Base-by-base conservation (phyloP, 2,888 invertebrate species). In the Synanthedon myopaeformis region DNA sequence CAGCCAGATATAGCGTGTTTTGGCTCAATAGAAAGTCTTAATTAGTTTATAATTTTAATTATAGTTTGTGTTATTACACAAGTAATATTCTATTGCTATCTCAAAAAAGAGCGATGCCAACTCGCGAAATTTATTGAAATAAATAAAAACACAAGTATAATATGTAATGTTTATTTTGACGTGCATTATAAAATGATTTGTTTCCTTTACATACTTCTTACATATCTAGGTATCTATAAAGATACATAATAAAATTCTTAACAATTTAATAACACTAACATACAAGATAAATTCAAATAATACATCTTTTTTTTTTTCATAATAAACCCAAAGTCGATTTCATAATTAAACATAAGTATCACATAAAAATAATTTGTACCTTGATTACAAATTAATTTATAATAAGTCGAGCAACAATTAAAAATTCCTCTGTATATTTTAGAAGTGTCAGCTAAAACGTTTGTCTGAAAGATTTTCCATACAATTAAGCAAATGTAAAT, bases 101-200 rank as follows among this genome's bases (percentile, higher is more conserved):
- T 23, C 23, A 23, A 23, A 23, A 23, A 23, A 23, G 4, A 4
- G 17, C 17, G 23, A 23, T 23, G 23, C 3, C 23, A 23, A 28
- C 28, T 28, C 1, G 28, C 28, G 28, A 28, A 28, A 28, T 28
- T 28, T 28, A 28, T 8, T 28, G 56, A 59, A 58, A 64, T 67
- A 65, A 58, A 65, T 58, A 59, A 70, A 69, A 57, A 54, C 67
- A 65, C 23, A 23, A 56, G 61, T 61, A 59, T 69, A 64, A 69
- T 73, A 72, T 70, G 54, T 74, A 72, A 69, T 63, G 61, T 58
- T 63, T 61, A 62, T 54, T 64, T 55, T 61, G 61, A 57, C 55
- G 56, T 63, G 62, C 57, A 59, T 56, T 77, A 75, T 75, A 74
- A 66, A 56, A 67, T 80, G 80, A 82, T 78, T 72, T 23, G 1